phyloP scores from a whole-genome alignment of 1,140 invertebrate genomes.

The Choristoneura fumiferana region DNA sequence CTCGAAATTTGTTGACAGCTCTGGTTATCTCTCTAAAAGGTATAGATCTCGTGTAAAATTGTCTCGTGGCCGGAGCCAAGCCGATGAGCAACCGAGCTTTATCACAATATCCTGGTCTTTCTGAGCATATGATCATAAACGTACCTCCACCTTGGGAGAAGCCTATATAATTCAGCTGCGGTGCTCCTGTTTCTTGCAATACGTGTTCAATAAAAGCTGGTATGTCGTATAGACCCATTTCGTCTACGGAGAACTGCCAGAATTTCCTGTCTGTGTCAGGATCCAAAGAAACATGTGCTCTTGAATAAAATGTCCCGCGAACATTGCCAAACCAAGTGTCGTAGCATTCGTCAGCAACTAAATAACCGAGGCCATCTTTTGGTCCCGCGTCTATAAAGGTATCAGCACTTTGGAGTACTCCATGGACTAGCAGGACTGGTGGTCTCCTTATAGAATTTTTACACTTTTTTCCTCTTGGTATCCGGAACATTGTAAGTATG shows the following conservation, averaged over 20 bases:
- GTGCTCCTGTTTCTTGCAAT: conserved; percentile 54
- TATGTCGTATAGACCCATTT: conserved; percentile 75
- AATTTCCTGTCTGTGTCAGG: conserved; percentile 78
- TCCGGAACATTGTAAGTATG: conserved; percentile 31
- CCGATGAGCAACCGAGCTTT: conserved; percentile 80
- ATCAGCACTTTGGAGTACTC: conserved; percentile 80
- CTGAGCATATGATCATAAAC: conserved; percentile 79
- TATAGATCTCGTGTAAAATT: conserved; percentile 71
- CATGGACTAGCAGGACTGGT: conserved; percentile 82
- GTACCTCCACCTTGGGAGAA: conserved; percentile 82
- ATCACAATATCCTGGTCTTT: conserved; percentile 80
- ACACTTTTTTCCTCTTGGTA: conserved; percentile 20
- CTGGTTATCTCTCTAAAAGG: conserved; percentile 19
- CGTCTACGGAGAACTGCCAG: conserved; percentile 81
- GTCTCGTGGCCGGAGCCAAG: conserved; percentile 80
- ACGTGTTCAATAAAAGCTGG: conserved; percentile 76
- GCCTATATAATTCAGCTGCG: conserved; percentile 79
- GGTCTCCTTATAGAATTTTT: conserved; percentile 30
- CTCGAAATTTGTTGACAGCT: conserved; percentile 15
- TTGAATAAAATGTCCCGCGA: conserved; percentile 82
- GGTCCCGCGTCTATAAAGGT: conserved; percentile 82
- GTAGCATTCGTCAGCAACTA: conserved; percentile 80
- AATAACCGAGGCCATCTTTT: conserved; percentile 79
- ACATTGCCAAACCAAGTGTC: conserved; percentile 85
- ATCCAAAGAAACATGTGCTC: conserved; percentile 70